Evolutionary conservation across 2,113 vertebrate genomes (phyloP).

Genomic region (Hippocampus abdominalis): DNA sequence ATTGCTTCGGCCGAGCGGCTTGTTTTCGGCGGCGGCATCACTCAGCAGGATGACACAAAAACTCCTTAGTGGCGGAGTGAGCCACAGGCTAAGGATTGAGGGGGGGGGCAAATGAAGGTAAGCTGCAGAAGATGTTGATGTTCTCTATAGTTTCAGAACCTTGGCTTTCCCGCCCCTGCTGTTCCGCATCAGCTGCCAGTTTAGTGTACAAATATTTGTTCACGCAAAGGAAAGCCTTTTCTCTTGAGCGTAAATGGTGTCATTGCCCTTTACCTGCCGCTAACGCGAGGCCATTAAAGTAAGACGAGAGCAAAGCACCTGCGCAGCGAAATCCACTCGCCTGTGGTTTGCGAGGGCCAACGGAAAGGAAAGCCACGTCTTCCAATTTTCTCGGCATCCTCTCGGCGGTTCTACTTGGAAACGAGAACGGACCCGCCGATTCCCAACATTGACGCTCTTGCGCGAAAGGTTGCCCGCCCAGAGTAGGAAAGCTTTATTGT

Average conservation of each 20-base stretch:
- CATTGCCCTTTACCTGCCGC: neutral
- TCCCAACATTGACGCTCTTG: slow-evolving; percentile 22
- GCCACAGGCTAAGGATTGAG: neutral
- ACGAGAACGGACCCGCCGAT: slow-evolving; percentile 16
- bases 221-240: neutral
- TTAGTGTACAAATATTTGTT: no score
- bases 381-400: neutral
- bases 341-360: neutral
- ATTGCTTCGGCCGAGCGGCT: neutral
- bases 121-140: no score
- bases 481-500: no score
- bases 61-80: neutral
- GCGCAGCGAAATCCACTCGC: neutral
- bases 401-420: slow-evolving; percentile 3
- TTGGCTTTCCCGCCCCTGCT: no score
- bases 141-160: no score
- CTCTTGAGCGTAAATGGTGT: neutral
- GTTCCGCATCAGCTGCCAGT: no score
- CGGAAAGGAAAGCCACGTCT: neutral
- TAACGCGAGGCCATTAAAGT: neutral
- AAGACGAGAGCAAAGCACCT: neutral
- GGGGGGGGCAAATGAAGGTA: neutral
- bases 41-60: neutral
- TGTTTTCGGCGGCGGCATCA: neutral
- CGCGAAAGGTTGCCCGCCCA: neutral